phyloP scores from a whole-genome alignment of 2,797 vertebrate species.

The Scyliorhinus canicula region DNA sequence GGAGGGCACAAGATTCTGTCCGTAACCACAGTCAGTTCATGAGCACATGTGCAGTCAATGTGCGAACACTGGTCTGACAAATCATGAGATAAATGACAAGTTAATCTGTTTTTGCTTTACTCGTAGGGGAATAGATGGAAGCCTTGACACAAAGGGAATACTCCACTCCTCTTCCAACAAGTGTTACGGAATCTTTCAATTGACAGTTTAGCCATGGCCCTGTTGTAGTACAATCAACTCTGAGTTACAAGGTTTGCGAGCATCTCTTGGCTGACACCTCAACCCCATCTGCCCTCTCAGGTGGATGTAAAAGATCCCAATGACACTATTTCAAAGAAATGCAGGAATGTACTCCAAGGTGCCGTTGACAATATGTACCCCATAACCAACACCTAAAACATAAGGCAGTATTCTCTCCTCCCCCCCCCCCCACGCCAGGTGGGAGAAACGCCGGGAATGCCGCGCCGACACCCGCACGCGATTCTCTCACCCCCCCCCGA shows the following conservation, averaged over 20 bases:
- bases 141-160: not conserved
- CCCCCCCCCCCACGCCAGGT: too few species aligned
- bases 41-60: not conserved
- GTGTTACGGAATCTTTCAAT: not conserved
- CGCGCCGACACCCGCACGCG: too few species aligned
- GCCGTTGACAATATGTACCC: not conserved
- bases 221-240: not conserved
- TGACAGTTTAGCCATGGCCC: not conserved
- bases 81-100: not conserved
- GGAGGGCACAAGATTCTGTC: too few species aligned
- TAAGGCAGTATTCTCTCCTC: too few species aligned
- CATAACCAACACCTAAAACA: not conserved
- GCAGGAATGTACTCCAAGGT: too few species aligned
- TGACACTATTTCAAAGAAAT: not conserved
- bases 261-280: too few species aligned
- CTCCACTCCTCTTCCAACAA: not conserved
- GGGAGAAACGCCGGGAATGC: too few species aligned
- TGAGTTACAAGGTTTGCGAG: not conserved
- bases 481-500: too few species aligned
- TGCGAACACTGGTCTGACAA: not conserved
- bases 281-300: not conserved
- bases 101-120: not conserved
- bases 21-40: too few species aligned
- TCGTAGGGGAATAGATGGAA: not conserved
- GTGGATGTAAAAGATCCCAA: not conserved